Evolutionary conservation across 2,888 invertebrate species (phyloP), one percentile per base, ranked within the genome.

Genomic region (Pelosia muscerda): DNA sequence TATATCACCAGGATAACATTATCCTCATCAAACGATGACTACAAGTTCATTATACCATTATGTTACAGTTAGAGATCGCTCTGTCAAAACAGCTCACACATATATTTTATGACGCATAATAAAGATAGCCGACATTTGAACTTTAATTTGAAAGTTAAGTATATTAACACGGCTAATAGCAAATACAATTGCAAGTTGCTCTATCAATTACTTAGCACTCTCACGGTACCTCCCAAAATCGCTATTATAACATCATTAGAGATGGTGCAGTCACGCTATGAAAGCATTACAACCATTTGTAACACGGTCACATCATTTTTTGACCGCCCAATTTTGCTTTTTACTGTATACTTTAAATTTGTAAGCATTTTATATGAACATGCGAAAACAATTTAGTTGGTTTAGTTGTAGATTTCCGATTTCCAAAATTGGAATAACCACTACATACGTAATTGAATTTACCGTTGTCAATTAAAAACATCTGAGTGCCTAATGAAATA

Each of bases 261-360:
- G 89, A 88, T 88, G 88, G 88, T 84, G 85, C 81, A 83, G 84
- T 89, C 94, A 94, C 94, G 94, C 93, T 85, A 94, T 92, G 86
- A 80, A 84, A 81, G 85, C 93, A 94, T 94, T 94, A 94, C 90
- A 82, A 84, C 80, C 85, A 86, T 84, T 86, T 85, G 87, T 93
- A 94, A 94, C 94, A 93, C 94, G 94, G 94, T 94, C 92, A 94
- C 92, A 88, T 89, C 86, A 84, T 90, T 92, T 92, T 88, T 90
- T 84, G 84, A 83, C 87, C 88, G 89, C 89, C 93, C 90, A 93
- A 93, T 92, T 92, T 91, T 80, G 79, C 82, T 88, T 89, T 90
- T 89, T 88, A 90, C 89, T 86, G 85, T 86, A 87, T 84, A 87
- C 83, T 88, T 85, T 82, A 82, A 83, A 87, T 83, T 82, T 86